Evolutionary conservation across 2,797 vertebrate species (phyloP), one percentile per base, ranked within the genome.

Genomic region (Notoglanidium macrostoma): DNA sequence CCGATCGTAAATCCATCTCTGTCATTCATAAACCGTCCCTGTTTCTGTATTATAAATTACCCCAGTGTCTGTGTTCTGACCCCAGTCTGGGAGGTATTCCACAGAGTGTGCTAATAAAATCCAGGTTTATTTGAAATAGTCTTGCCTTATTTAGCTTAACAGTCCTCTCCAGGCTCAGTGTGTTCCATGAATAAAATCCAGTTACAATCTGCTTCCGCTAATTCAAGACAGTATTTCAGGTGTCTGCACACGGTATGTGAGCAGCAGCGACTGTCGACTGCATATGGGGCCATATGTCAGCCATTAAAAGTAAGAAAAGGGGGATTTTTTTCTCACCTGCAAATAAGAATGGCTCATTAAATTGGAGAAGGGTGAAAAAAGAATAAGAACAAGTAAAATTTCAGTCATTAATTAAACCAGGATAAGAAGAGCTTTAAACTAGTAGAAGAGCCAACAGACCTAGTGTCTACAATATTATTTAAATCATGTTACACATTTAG

Each of bases 311-410:
- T 61, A 82, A 49, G 21, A 67, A 19, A 29, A 29, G 9, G 5
- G 44, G 19, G 32, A 35, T 26, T 23, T 82, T 65, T 82, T 67
- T 51, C 61, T 51, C 44, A 67, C 61, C 44, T 67, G 44, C 80
- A 51, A 67, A 17, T 19, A 8, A 9, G 26, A 83, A 83, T 32
- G n/a, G 80, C n/a, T 67, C 61, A 19, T 83, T 83, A 67, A 83
- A 83, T 51, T 23, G 51, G 46, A 78, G 17, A 19, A 21, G 15
- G 8, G 51, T 54, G 15, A 77, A n/a, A 54, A 32, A 32, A 78
- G 14, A 19, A 54, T 54, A 77, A 77, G 49, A 49, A n/a, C 54
- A 54, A 54, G 49, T 14, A 32, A 78, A 61, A 26, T 59, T 21
- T 23, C 11, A 19, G 10, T 26, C 9, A 3, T 26, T 59, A 15